Evolutionary conservation across 2,113 vertebrate genomes (phyloP).

Genomic region (Vanacampus margaritifer): DNA sequence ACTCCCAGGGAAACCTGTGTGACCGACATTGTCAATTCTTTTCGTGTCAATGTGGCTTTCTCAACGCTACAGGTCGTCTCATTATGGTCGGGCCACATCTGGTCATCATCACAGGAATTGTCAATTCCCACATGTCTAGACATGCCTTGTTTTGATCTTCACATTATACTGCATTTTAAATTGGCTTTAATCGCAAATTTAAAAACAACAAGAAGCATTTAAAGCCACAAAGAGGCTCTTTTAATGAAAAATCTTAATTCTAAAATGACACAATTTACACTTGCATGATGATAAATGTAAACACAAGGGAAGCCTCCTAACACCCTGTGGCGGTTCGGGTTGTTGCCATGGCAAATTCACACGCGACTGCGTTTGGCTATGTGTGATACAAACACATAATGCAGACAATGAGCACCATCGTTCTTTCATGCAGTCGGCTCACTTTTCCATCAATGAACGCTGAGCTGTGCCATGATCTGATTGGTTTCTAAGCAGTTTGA

Average conservation of each 20-base stretch:
- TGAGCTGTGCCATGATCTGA: background rate
- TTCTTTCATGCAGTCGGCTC: slow-evolving; percentile 5
- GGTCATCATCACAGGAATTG: too few relatives aligned
- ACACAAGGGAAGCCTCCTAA: slow-evolving; percentile 37
- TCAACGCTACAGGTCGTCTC: too few relatives aligned
- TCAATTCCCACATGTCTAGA: too few relatives aligned
- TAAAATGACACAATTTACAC: too few relatives aligned
- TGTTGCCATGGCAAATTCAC: slow-evolving; percentile 56
- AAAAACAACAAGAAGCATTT: too few relatives aligned
- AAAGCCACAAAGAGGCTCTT: too few relatives aligned
- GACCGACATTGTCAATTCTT: background rate
- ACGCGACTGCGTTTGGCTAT: background rate
- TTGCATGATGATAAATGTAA: slow-evolving; percentile 38
- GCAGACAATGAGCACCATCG: slow-evolving; percentile 1
- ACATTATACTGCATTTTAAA: too few relatives aligned
- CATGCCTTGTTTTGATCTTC: too few relatives aligned
- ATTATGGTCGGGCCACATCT: too few relatives aligned
- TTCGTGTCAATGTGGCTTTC: background rate
- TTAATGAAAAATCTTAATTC: too few relatives aligned
- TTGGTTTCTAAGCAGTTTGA: background rate
- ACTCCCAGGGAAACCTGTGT: background rate
- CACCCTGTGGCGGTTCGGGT: slow-evolving; percentile 25
- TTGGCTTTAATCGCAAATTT: too few relatives aligned
- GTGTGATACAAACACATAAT: slow-evolving; percentile 4
- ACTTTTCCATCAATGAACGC: slow-evolving; percentile 9